Percentiles rank a stretch among this genome's conserved stretches.
Conservation (phyloP, 2,888 invertebrate species). For the Metacarcinus magister region DNA sequence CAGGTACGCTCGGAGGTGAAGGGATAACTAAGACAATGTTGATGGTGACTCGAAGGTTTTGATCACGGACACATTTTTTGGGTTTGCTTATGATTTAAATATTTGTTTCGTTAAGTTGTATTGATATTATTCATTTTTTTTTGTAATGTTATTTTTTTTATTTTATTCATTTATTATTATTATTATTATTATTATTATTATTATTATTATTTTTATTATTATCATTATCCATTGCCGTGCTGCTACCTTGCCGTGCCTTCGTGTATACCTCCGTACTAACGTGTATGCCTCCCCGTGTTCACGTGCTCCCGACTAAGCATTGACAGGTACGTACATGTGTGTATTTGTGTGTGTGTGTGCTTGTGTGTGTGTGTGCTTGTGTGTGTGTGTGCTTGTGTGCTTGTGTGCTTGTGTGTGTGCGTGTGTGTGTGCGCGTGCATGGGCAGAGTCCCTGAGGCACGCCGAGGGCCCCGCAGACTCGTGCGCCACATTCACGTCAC, state of each 20-base stretch:
- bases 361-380: not conserved
- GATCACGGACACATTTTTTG: too few relatives aligned
- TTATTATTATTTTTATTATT: not conserved
- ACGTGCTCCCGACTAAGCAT: not conserved
- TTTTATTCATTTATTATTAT: not conserved
- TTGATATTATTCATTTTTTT: too few relatives aligned
- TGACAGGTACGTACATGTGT: not conserved
- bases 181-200: not conserved
- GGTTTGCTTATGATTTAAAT: too few relatives aligned
- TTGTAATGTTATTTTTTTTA: not conserved
- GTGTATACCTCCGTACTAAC: not conserved
- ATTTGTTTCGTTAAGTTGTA: too few relatives aligned
- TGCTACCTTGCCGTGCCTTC: not conserved
- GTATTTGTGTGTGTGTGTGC: not conserved
- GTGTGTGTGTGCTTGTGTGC: not conserved
- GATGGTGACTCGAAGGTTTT: too few relatives aligned
- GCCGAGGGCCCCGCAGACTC: not conserved
- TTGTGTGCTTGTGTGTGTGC: not conserved
- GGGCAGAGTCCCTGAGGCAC: not conserved
- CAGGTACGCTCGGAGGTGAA: not conserved
- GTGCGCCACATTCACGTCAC: constrained; percentile 59
- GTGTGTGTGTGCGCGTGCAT: not conserved
- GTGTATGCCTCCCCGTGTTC: not conserved
- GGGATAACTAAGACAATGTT: too few relatives aligned
- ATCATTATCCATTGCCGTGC: not conserved